Evolutionary conservation across 2,797 vertebrate genomes (phyloP).

Genomic region (Atherinosoma microstoma): DNA sequence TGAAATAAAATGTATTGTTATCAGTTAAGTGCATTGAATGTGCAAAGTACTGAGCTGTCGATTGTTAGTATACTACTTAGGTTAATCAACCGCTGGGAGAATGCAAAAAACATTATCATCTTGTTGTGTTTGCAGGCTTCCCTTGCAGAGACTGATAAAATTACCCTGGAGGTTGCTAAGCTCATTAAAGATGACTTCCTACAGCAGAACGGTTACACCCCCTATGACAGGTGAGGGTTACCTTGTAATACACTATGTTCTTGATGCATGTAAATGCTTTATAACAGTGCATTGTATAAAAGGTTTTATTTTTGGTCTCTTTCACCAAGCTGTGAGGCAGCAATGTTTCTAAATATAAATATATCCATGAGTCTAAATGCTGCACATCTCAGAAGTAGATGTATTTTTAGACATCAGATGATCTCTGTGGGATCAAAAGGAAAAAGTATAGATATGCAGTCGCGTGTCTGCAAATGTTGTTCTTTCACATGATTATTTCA

Average conservation of each 20-base stretch:
- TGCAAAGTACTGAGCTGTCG: background rate
- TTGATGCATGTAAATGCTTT: no score
- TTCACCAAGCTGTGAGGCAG: no score
- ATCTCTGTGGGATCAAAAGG: background rate
- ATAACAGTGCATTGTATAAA: no score
- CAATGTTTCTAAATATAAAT: no score
- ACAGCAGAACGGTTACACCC: conserved; percentile 97
- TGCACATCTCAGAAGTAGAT: background rate
- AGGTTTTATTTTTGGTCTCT: no score
- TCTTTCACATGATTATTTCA: background rate
- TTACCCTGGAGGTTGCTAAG: conserved; percentile 97
- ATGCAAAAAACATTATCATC: background rate
- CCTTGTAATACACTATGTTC: no score
- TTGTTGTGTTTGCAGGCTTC: conserved; percentile 87
- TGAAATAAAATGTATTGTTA: no score
- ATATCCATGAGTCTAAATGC: no score
- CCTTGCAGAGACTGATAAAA: conserved; percentile 97
- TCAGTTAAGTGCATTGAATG: background rate
- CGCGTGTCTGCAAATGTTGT: background rate
- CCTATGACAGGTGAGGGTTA: conserved; percentile 91
- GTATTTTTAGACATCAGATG: background rate
- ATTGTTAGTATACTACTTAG: background rate
- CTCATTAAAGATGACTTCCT: conserved; percentile 98
- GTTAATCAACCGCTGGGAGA: background rate
- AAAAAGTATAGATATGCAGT: background rate